phyloP scores from a whole-genome alignment of 2,797 vertebrate species.

The Lerista edwardsae region DNA sequence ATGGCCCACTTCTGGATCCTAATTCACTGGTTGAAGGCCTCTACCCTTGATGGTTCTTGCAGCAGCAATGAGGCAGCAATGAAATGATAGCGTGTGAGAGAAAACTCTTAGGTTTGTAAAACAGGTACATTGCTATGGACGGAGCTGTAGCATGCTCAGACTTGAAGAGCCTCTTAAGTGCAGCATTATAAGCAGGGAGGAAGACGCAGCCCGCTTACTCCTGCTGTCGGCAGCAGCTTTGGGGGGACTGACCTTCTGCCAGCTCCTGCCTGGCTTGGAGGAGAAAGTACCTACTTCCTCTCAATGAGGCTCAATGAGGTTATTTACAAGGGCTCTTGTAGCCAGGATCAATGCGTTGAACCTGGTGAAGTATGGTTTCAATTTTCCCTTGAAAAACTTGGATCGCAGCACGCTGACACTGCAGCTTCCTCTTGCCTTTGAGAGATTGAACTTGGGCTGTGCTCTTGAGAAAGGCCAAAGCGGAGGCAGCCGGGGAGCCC shows the following conservation, averaged over 20 bases:
- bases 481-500: conserved; percentile 5
- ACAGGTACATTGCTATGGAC: too few species aligned
- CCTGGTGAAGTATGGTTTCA: conserved; percentile 59
- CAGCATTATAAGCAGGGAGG: too few species aligned
- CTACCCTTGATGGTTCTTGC: not conserved
- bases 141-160: too few species aligned
- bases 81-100: not conserved
- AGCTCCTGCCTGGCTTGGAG: not conserved
- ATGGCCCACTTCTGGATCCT: too few species aligned
- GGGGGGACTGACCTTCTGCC: conserved; percentile 34
- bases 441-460: conserved; percentile 60
- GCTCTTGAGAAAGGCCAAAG: conserved; percentile 48
- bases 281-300: conserved; percentile 18
- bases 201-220: too few species aligned
- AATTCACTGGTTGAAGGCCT: too few species aligned
- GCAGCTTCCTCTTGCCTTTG: conserved; percentile 46
- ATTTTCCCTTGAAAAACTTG: conserved; percentile 65
- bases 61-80: not conserved
- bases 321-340: conserved; percentile 61
- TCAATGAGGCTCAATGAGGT: conserved; percentile 27
- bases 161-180: too few species aligned
- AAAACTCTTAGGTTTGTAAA: not conserved
- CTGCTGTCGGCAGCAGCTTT: too few species aligned
- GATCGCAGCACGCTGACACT: conserved; percentile 61
- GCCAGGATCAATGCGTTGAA: conserved; percentile 58